A percentile compares a stretch with the other conserved stretches of the same genome.
Conservation (phyloP, 2,797 vertebrate species). For the Gadopsis bispinosus region DNA sequence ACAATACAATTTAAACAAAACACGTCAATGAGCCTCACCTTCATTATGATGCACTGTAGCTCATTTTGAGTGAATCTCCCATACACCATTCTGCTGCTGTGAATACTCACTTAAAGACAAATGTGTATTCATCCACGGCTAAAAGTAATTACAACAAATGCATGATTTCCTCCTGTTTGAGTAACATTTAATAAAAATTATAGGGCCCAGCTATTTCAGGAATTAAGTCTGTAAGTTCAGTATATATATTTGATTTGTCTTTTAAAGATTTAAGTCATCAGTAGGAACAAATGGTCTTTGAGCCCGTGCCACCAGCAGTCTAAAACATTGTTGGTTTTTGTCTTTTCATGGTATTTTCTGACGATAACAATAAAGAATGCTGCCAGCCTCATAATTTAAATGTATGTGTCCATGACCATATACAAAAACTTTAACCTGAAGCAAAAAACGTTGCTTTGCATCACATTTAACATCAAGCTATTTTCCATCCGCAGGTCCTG, state of each 20-base stretch:
- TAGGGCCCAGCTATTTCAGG: neutral
- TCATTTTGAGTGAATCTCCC: neutral
- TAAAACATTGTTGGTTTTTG: neutral
- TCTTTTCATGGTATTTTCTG: neutral
- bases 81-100: neutral
- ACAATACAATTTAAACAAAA: neutral
- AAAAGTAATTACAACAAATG: conserved; percentile 3
- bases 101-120: neutral
- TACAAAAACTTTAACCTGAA: neutral
- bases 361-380: neutral
- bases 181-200: neutral
- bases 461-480: neutral
- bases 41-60: too few relatives aligned
- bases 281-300: neutral
- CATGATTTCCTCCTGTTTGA: neutral
- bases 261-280: neutral
- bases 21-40: neutral
- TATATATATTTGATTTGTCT: neutral
- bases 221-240: too few relatives aligned
- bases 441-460: neutral
- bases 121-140: neutral
- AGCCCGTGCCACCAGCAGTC: neutral
- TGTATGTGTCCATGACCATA: neutral
- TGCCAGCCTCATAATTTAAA: neutral
- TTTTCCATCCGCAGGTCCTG: neutral